These are phyloP conservation scores for Sesamia inferens DNA, from an alignment of 2,888 invertebrate species.

Conservation along the genomic window DNA sequence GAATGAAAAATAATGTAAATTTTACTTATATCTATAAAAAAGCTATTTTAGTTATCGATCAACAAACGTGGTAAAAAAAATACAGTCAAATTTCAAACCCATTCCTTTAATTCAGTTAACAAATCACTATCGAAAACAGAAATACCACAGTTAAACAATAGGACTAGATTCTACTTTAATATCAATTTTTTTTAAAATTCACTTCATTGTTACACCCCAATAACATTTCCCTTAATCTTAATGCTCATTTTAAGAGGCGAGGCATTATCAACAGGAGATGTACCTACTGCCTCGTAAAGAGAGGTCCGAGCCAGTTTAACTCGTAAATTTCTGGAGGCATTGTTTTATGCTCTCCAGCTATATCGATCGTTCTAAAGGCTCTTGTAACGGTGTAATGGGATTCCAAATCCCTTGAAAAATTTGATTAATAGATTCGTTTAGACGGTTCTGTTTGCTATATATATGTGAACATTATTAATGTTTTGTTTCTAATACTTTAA, in stretches of 20 bases:
- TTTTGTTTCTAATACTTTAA: not conserved
- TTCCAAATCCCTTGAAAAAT: constrained; percentile 70
- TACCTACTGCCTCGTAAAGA: constrained; percentile 64
- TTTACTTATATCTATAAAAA: not conserved
- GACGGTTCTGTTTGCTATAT: not conserved
- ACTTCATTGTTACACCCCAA: constrained; percentile 62
- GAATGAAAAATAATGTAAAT: not conserved
- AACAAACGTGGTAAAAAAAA: not conserved
- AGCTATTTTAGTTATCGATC: not conserved
- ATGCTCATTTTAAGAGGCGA: constrained; percentile 76
- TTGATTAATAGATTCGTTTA: constrained; percentile 21
- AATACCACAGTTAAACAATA: not conserved
- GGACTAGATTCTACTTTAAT: constrained; percentile 30
- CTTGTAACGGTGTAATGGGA: constrained; percentile 78
- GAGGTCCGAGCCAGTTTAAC: constrained; percentile 71
- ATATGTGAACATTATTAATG: not conserved
- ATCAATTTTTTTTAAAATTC: constrained; percentile 63
- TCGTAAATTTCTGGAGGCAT: constrained; percentile 84
- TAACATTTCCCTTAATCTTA: constrained; percentile 79
- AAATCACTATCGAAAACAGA: not conserved
- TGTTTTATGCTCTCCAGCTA: constrained; percentile 86
- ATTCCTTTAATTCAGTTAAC: not conserved
- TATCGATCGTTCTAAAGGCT: constrained; percentile 82
- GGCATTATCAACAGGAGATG: constrained; percentile 76
- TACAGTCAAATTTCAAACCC: not conserved